Evolutionary conservation across 1,140 invertebrate species (phyloP).

Genomic region (Camponotus pennsylvanicus): DNA sequence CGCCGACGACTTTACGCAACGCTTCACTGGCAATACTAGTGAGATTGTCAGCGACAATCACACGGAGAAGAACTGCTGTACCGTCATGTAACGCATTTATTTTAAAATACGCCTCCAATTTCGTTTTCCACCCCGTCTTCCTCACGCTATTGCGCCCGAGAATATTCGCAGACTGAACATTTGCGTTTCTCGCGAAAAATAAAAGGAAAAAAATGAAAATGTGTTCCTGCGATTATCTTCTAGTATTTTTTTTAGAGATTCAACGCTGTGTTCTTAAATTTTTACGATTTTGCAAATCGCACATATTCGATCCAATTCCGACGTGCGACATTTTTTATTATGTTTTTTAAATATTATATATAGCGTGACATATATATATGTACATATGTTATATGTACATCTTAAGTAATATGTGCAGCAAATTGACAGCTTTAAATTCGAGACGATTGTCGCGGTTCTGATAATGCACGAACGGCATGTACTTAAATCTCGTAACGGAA

Average conservation of each 20-base stretch:
- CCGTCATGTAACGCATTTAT: slow-evolving; percentile 81
- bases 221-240: slow-evolving; percentile 30
- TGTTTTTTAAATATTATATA: slow-evolving; percentile 11
- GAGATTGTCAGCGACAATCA: slow-evolving; percentile 89
- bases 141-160: not conserved
- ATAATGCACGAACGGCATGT: slow-evolving; percentile 28
- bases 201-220: not conserved
- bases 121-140: slow-evolving; percentile 8
- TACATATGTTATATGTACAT: slow-evolving; percentile 22
- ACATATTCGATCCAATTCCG: slow-evolving; percentile 19
- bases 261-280: slow-evolving; percentile 8
- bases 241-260: slow-evolving; percentile 32
- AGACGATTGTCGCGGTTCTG: slow-evolving; percentile 12
- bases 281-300: not conserved
- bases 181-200: not conserved
- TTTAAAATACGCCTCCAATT: not conserved
- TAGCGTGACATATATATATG: not conserved
- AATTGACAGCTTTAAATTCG: slow-evolving; percentile 33
- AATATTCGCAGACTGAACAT: not conserved
- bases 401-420: not conserved
- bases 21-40: slow-evolving; percentile 89
- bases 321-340: slow-evolving; percentile 22
- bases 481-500: slow-evolving; percentile 36
- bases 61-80: slow-evolving; percentile 89
- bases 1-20: slow-evolving; percentile 85